Base-by-base conservation (phyloP, 2,888 invertebrate genomes). In the Apodemia zela region DNA sequence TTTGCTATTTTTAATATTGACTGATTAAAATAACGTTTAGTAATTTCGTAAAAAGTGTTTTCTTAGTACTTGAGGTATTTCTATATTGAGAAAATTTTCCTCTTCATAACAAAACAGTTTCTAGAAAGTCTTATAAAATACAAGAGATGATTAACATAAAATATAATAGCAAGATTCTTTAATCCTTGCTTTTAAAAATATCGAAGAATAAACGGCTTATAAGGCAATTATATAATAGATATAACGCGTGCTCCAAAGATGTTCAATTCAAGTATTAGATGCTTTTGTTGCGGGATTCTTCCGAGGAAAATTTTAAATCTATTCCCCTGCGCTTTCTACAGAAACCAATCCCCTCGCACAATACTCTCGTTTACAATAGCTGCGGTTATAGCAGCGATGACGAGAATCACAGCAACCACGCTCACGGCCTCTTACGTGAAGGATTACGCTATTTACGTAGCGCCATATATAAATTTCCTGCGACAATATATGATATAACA, bases 271-370 rank as follows among this genome's bases (percentile, higher is more conserved):
- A 78, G 83, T 84, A 88, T 87, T 82, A 85, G 80, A 73, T 70
- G 77, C 84, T 74, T 82, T 89, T 89, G 89, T 86, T 78, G 84
- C 75, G 77, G 73, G 79, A 73, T 80, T 84, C 84, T 83, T 87
- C 84, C 80, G 81, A 80, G 82, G 80, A 81, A 80, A 85, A 83
- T 88, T 88, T 89, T 84, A 89, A 90, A 90, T 90, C 89, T 85
- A 89, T 89, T 88, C 85, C 81, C 77, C 70, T 71, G 79, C 79
- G 84, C 84, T 87, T 84, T 85, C 86, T 81, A 75, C 79, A 78
- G 83, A 84, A 89, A 86, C 85, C 87, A 89, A 89, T 88, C 88
- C 87, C 83, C 74, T 71, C 73, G 73, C 83, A 89, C 91, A 90
- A 90, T 90, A 81, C 82, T 80, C 76, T 67, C 75, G 77, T 74